A percentile compares a stretch with the other conserved stretches of the same genome.
These are phyloP conservation scores for Petrocephalus sullivani DNA, from an alignment of 2,797 vertebrate species.

Conservation along the genomic window DNA sequence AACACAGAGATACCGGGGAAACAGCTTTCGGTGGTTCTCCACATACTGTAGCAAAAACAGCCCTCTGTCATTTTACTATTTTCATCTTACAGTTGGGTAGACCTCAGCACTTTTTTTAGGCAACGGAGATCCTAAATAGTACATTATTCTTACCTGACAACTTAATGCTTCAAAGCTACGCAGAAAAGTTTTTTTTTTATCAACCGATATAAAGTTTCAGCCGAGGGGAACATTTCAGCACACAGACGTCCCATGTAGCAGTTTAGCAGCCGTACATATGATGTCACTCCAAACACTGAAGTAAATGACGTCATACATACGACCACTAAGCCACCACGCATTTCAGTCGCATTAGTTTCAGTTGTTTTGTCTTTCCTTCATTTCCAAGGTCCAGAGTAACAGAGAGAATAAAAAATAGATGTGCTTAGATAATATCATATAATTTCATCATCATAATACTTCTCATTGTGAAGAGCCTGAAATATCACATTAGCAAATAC, in stretches of 20 bases:
- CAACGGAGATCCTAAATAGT: background rate
- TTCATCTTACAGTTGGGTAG: background rate
- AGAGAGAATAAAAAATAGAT: background rate
- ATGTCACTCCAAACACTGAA: slow-evolving; percentile 94
- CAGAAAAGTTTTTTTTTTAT: background rate
- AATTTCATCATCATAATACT: background rate
- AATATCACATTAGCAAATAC: background rate
- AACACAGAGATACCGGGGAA: slow-evolving; percentile 32
- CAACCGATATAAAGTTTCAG: background rate
- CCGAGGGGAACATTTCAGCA: slow-evolving; percentile 26
- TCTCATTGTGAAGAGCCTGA: background rate
- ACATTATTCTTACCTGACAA: slow-evolving; percentile 45
- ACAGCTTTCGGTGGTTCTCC: slow-evolving; percentile 23
- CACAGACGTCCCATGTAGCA: slow-evolving; percentile 77
- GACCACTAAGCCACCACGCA: slow-evolving; percentile 91
- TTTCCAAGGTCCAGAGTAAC: background rate
- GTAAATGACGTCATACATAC: slow-evolving; percentile 98
- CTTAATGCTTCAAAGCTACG: slow-evolving; percentile 28
- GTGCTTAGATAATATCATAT: background rate
- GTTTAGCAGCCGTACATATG: slow-evolving; percentile 98
- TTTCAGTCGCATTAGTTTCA: slow-evolving; percentile 42
- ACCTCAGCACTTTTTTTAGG: background rate
- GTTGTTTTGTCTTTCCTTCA: background rate
- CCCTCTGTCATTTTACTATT: background rate
- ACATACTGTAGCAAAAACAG: background rate